Evolutionary conservation across 2,888 invertebrate genomes (phyloP).

Genomic region (Tiliacea citrago): DNA sequence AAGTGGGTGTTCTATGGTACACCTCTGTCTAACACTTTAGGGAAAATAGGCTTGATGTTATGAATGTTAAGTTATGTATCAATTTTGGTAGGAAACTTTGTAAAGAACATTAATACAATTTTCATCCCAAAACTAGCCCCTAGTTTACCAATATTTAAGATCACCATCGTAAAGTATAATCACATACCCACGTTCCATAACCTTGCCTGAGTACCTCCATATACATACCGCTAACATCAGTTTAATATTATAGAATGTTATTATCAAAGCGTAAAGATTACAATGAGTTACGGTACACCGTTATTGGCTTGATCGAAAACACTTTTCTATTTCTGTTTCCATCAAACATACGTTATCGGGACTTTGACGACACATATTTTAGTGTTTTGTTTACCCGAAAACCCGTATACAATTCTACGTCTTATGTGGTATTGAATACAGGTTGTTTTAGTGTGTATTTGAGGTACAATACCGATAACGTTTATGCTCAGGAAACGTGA

Average conservation of each 20-base stretch:
- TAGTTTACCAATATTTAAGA: not conserved
- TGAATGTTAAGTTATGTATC: not conserved
- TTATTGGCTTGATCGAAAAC: constrained; percentile 47
- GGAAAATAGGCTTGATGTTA: not conserved
- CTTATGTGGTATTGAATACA: not conserved
- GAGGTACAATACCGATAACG: constrained; percentile 41
- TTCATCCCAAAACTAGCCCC: not conserved
- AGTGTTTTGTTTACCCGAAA: constrained; percentile 57
- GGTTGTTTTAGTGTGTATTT: constrained; percentile 13
- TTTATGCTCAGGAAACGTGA: constrained; percentile 53
- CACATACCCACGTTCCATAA: constrained; percentile 20
- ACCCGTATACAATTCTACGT: constrained; percentile 11
- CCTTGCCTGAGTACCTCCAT: not conserved
- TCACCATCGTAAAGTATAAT: not conserved
- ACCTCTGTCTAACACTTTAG: too few species aligned
- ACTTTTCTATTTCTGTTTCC: constrained; percentile 58
- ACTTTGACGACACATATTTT: constrained; percentile 58
- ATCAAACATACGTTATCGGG: constrained; percentile 57
- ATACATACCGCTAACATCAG: constrained; percentile 14
- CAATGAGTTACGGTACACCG: constrained; percentile 49
- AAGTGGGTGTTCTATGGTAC: not conserved
- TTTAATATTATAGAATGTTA: constrained; percentile 56
- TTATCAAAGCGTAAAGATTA: constrained; percentile 54
- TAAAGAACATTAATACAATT: not conserved
- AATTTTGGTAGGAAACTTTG: not conserved